Percentiles rank a stretch among this genome's conserved stretches.
Conservation (phyloP, 2,797 vertebrate species). For the Anas capensis region DNA sequence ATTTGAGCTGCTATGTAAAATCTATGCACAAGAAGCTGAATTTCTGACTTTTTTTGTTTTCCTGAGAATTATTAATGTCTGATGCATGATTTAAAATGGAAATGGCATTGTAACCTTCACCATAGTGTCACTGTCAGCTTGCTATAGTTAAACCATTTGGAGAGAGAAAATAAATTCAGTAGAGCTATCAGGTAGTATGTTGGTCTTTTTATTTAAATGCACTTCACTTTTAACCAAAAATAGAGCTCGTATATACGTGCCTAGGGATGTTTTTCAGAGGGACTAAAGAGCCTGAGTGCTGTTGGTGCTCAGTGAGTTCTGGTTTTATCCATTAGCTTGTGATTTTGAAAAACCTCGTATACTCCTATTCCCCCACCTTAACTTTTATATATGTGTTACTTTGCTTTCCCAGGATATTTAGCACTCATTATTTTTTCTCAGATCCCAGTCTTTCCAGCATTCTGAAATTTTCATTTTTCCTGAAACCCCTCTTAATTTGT, state of each 20-base stretch:
- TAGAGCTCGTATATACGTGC: accelerated
- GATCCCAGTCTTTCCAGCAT: not conserved
- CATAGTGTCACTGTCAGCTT: not conserved
- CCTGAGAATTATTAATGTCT: not conserved
- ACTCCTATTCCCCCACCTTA: not conserved
- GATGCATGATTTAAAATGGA: slow-evolving; percentile 17
- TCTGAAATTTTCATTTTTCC: not conserved
- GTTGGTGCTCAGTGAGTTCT: not conserved
- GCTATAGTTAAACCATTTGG: not conserved
- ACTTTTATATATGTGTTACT: not conserved
- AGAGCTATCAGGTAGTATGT: slow-evolving; percentile 10
- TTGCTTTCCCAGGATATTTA: not conserved
- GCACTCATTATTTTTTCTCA: accelerated
- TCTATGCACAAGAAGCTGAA: not conserved
- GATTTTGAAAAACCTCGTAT: not conserved
- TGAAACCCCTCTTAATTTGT: not conserved
- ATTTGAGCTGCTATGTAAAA: not conserved
- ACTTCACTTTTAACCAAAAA: not conserved
- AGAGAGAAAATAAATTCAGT: slow-evolving; percentile 26
- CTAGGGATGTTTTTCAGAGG: not conserved
- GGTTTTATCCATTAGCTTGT: not conserved
- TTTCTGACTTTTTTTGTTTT: not conserved
- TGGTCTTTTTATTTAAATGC: not conserved
- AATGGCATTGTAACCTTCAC: not conserved
- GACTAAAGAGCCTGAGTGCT: not conserved